Conservation (phyloP, 2,888 invertebrate species). For the Tachystola acroxantha region DNA sequence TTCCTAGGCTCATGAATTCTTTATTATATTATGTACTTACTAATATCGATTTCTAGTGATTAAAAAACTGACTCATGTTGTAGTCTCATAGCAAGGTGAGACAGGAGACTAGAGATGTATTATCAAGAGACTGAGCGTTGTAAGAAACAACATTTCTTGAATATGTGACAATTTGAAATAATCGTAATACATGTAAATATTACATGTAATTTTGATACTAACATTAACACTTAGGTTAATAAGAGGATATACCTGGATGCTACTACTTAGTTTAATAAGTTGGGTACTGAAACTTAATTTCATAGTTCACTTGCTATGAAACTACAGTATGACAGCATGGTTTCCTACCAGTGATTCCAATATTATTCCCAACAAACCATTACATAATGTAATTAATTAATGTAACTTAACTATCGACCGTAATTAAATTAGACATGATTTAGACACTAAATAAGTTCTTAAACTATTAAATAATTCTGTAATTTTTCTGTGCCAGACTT, state of each 20-base stretch:
- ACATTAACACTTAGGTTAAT: slow-evolving; percentile 3
- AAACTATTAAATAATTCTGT: slow-evolving; percentile 7
- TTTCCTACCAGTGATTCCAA: slow-evolving; percentile 24
- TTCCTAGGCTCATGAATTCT: no score
- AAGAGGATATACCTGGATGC: not conserved
- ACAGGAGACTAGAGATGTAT: slow-evolving; percentile 20
- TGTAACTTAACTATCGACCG: no score
- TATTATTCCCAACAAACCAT: slow-evolving; percentile 19
- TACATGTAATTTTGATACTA: slow-evolving; percentile 5
- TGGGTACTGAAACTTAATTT: not conserved
- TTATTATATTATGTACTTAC: no score
- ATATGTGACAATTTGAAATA: slow-evolving; percentile 1
- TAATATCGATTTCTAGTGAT: slow-evolving; percentile 34
- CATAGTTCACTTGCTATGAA: slow-evolving; percentile 28
- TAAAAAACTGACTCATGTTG: slow-evolving; percentile 35
- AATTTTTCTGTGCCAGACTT: slow-evolving; percentile 17
- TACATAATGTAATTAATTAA: slow-evolving; percentile 31
- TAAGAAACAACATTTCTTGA: slow-evolving; percentile 7
- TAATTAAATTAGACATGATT: no score
- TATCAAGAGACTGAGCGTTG: slow-evolving; percentile 36
- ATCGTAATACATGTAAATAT: not conserved
- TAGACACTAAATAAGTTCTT: no score
- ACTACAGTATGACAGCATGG: slow-evolving; percentile 25
- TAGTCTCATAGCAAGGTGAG: slow-evolving; percentile 38
- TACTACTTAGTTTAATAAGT: not conserved